phyloP scores from a whole-genome alignment of 2,113 vertebrate species.

The Pedionomus torquatus region DNA sequence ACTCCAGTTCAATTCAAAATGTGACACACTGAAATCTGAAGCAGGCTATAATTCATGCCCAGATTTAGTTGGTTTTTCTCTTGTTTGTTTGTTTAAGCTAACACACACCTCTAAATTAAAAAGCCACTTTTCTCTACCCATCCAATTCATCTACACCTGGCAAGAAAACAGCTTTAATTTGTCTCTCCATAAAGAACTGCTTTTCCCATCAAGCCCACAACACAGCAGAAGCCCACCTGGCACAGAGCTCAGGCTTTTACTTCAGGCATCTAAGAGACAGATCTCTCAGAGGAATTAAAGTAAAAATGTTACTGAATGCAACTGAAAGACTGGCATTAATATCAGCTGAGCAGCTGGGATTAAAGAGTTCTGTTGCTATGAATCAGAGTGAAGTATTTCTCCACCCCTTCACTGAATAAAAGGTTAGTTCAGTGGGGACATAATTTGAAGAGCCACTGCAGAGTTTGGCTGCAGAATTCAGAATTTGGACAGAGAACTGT shows the following conservation, averaged over 20 bases:
- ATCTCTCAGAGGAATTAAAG: constrained; percentile 22
- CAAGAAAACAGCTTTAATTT: constrained; percentile 17
- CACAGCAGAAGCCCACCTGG: neutral
- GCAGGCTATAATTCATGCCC: constrained; percentile 49
- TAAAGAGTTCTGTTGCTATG: neutral
- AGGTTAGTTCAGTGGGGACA: neutral
- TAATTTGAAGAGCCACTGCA: neutral
- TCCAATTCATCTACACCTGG: constrained; percentile 46
- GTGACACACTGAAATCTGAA: constrained; percentile 56
- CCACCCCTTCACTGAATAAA: neutral
- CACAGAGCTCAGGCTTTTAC: neutral
- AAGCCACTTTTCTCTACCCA: constrained; percentile 45
- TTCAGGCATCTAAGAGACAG: neutral
- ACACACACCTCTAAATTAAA: constrained; percentile 42
- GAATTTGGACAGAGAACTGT: neutral
- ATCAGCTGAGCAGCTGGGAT: neutral
- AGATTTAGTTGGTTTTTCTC: constrained; percentile 56
- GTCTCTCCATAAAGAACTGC: neutral
- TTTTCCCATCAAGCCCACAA: constrained; percentile 5
- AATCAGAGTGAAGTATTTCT: neutral
- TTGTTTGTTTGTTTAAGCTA: constrained; percentile 72
- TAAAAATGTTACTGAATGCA: constrained; percentile 19
- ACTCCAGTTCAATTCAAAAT: constrained; percentile 46
- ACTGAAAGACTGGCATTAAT: constrained; percentile 8
- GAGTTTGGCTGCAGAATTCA: neutral